Conservation (phyloP, 2,797 vertebrate species). For the Hydrophis major region DNA sequence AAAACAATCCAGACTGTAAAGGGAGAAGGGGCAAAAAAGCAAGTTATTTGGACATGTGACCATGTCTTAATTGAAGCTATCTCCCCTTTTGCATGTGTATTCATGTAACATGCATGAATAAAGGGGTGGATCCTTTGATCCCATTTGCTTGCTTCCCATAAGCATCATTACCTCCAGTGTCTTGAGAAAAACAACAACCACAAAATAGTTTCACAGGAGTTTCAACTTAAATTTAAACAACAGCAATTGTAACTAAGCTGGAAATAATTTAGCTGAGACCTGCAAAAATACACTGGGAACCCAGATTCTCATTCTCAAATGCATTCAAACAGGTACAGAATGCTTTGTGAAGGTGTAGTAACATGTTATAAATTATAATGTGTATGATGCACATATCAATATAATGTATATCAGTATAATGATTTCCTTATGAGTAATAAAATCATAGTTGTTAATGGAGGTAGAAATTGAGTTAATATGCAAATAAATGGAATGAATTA, state of each 20-base stretch:
- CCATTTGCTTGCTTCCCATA: background rate
- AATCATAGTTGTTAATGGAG: background rate
- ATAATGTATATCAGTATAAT: background rate
- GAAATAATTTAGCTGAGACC: background rate
- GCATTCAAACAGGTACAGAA: background rate
- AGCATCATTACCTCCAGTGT: background rate
- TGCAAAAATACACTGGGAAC: background rate
- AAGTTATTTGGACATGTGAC: background rate
- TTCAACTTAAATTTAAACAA: background rate
- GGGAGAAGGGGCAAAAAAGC: background rate
- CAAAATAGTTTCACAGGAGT: background rate
- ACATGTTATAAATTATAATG: background rate
- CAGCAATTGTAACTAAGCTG: background rate
- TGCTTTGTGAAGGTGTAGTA: background rate
- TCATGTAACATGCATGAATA: background rate
- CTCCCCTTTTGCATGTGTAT: background rate
- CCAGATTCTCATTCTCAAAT: background rate
- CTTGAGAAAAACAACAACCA: background rate
- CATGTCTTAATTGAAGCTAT: background rate
- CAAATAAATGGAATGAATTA: background rate
- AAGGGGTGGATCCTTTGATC: background rate
- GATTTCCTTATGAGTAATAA: background rate
- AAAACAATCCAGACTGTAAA: background rate
- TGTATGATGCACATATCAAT: background rate
- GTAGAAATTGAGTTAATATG: background rate